Evolutionary conservation across 1,140 invertebrate genomes (phyloP).

Genomic region (Penaeus vannamei): DNA sequence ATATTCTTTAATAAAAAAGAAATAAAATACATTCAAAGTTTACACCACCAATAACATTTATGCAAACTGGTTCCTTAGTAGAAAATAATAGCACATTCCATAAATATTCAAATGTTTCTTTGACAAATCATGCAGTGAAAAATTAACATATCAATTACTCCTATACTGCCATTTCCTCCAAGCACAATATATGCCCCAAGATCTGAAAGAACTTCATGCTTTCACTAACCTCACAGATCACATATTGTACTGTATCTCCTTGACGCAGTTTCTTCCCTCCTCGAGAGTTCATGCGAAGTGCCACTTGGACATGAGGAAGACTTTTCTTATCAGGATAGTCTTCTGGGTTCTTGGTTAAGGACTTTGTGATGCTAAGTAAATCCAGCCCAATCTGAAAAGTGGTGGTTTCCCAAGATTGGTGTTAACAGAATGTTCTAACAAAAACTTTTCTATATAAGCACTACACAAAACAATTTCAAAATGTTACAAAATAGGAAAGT

Average conservation of each 20-base stretch:
- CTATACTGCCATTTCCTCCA: neutral
- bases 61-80: too few species aligned
- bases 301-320: conserved; percentile 87
- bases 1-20: too few species aligned
- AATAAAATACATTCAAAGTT: too few species aligned
- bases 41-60: too few species aligned
- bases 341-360: conserved; percentile 94
- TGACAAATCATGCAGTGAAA: too few species aligned
- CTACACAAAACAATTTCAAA: neutral
- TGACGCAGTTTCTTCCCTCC: conserved; percentile 83
- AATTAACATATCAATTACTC: too few species aligned
- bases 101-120: too few species aligned
- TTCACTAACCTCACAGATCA: conserved; percentile 86
- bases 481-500: neutral
- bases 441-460: neutral
- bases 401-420: neutral
- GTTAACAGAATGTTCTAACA: neutral
- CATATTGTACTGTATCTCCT: conserved; percentile 95
- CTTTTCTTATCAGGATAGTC: conserved; percentile 91
- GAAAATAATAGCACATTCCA: too few species aligned
- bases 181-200: conserved; percentile 62
- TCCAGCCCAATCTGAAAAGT: conserved; percentile 62
- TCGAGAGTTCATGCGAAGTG: conserved; percentile 69
- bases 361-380: conserved; percentile 75
- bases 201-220: neutral